Base-by-base conservation (phyloP, 2,113 vertebrate genomes). In the Lycocorax pyrrhopterus region DNA sequence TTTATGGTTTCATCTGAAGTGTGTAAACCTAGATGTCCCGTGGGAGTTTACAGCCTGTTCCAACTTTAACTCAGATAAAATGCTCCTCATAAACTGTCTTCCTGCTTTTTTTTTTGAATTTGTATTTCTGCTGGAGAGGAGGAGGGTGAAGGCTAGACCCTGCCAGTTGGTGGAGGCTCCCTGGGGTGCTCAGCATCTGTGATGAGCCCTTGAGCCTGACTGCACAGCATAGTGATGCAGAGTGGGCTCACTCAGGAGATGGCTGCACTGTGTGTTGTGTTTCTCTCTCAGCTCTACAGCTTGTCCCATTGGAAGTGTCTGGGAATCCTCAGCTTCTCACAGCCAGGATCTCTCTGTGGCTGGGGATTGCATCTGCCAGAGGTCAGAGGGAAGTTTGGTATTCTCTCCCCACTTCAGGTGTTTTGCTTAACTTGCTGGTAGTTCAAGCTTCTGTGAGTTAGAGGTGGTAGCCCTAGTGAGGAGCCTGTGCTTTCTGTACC, bases 1-100 rank as follows among this genome's bases (percentile, higher is more conserved):
- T 92, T 89, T 93, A 89, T 29, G 35, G 87, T 95, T 96, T 93
- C 91, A 95, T 91, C 91, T 29, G 43, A 96, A 93, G 83, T 56
- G 81, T 90, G 62, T 66, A 91, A 92, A 94, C 69, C 59, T 96
- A 73, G 72, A 80, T 86, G 91, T 94, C 74, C 82, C 2, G 11
- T 64, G 90, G 78, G 95, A 93, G 46, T 79, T 90, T 26, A 80
- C 68, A 64, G 67, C 81, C 55, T 1, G 8, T 95, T 96, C 92
- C 71, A 79, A 77, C 84, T 94, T 89, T 33, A 86, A 29, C 84
- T 95, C 59, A 74, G 91, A 87, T 94, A 90, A 97, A 94, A 88
- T n/a, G 43, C 77, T 81, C 67, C 84, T 93, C 62, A 2, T 41
- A 73, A 89, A 59, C 69, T 59, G 62, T 78, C 58, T 81, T 95